Evolutionary conservation across 2,888 invertebrate species (phyloP).

Genomic region (Ditula angustiorana): DNA sequence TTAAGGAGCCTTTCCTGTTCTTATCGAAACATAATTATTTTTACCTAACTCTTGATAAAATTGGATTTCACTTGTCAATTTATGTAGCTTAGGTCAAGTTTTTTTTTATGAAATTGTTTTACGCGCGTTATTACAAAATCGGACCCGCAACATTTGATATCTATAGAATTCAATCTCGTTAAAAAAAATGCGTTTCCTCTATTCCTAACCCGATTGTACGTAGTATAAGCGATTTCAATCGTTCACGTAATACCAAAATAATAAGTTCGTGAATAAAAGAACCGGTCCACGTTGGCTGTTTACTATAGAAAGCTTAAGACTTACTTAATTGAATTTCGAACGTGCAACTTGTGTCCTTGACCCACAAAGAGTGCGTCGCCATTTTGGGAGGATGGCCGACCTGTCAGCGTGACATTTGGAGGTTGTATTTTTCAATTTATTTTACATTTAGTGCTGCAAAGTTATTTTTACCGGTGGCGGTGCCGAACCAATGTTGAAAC

Average conservation of each 20-base stretch:
- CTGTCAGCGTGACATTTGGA: conserved; percentile 67
- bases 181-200: conserved; percentile 49
- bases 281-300: conserved; percentile 37
- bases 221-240: not conserved
- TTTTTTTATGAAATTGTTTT: no score
- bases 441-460: not conserved
- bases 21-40: no score
- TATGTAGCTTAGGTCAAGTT: no score
- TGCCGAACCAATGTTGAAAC: not conserved
- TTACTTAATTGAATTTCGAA: conserved; percentile 53
- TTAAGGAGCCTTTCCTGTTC: no score
- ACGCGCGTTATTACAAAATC: conserved; percentile 31
- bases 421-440: conserved; percentile 54
- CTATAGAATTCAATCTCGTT: no score
- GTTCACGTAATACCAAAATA: not conserved
- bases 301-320: conserved; percentile 49
- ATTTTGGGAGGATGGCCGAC: conserved; percentile 62
- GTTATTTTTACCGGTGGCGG: not conserved
- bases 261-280: conserved; percentile 41
- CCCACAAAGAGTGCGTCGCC: conserved; percentile 66
- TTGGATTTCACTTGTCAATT: no score
- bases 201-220: conserved; percentile 21
- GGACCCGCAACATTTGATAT: no score
- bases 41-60: no score
- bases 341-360: conserved; percentile 57